Conservation (phyloP, 2,797 vertebrate species). For the Limosa lapponica region DNA sequence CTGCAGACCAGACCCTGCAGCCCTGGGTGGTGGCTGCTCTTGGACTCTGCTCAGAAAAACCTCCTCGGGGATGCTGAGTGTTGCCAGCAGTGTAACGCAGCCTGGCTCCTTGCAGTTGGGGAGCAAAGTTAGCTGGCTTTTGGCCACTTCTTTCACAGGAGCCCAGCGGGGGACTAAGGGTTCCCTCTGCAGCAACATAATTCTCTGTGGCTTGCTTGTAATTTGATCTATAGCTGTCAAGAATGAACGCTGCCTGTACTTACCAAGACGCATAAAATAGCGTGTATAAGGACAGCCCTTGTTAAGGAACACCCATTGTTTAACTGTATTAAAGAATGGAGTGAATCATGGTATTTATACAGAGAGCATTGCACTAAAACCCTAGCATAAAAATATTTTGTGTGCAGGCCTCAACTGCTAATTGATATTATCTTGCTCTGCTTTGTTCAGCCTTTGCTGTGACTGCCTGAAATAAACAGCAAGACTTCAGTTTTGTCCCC, state of each 20-base stretch:
- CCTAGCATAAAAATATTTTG: neutral
- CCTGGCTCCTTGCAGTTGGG: conserved; percentile 16
- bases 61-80: neutral
- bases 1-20: neutral
- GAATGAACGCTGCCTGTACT: neutral
- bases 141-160: conserved; percentile 39
- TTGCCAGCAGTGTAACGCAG: conserved; percentile 36
- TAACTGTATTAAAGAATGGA: neutral
- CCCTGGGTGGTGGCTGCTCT: neutral
- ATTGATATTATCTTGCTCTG: conserved; percentile 2
- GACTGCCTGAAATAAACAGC: neutral
- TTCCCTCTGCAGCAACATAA: conserved; percentile 19
- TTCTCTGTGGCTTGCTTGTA: conserved; percentile 34
- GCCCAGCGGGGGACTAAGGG: neutral
- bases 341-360: neutral
- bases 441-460: neutral
- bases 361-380: neutral
- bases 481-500: neutral
- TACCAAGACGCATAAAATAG: neutral
- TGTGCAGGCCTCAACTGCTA: neutral
- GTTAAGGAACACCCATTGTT: conserved; percentile 34
- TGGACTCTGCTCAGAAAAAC: conserved; percentile 2
- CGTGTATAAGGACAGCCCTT: neutral
- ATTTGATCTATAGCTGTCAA: conserved; percentile 11
- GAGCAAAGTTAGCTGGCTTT: conserved; percentile 39